Evolutionary conservation across 2,888 invertebrate species (phyloP).

Genomic region (Luperina nickerlii): DNA sequence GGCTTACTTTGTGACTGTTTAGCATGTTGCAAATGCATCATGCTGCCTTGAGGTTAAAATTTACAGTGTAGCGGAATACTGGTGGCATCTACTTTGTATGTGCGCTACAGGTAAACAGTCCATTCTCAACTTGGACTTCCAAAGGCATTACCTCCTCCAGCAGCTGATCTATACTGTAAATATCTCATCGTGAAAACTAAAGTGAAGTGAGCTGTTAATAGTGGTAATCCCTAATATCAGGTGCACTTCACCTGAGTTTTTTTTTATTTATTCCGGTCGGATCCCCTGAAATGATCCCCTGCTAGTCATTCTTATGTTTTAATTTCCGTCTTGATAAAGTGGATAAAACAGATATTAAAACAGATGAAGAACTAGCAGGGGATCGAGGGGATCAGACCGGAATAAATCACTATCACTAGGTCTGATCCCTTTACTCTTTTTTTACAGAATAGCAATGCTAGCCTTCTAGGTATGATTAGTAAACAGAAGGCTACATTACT

Average conservation of each 20-base stretch:
- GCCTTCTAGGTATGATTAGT: not conserved
- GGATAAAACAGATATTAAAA: too few relatives aligned
- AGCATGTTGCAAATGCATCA: conserved; percentile 41
- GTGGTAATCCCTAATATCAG: not conserved
- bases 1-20: conserved; percentile 44
- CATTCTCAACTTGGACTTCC: not conserved
- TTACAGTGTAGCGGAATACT: not conserved
- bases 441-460: not conserved
- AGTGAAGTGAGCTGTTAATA: not conserved
- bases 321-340: too few relatives aligned
- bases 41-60: conserved; percentile 15
- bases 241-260: not conserved
- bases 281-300: too few relatives aligned
- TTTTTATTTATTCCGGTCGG: not conserved
- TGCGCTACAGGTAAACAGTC: conserved; percentile 6
- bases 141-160: not conserved
- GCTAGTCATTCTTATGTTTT: too few relatives aligned
- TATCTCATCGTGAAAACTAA: not conserved
- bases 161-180: not conserved
- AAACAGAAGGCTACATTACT: not conserved
- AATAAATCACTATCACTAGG: too few relatives aligned
- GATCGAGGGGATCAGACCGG: too few relatives aligned
- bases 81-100: conserved; percentile 1
- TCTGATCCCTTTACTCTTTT: not conserved
- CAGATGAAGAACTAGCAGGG: too few relatives aligned